These are phyloP conservation scores for Dysmachus trigonus DNA, from an alignment of 2,888 invertebrate species.

Conservation along the genomic window DNA sequence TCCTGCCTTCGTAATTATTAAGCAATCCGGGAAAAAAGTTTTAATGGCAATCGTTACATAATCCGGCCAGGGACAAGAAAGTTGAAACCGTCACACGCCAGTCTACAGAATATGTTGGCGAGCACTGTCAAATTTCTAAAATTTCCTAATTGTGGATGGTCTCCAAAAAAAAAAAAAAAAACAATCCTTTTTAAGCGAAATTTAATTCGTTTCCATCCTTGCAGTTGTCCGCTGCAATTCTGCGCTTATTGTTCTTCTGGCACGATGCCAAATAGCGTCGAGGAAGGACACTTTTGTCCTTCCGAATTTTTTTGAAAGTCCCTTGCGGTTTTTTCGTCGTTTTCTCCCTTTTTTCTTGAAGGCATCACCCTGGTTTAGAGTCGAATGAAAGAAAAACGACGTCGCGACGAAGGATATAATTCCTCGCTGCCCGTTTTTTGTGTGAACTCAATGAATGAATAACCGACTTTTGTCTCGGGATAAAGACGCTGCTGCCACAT, in stretches of 20 bases:
- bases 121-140: background rate
- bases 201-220: background rate
- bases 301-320: background rate
- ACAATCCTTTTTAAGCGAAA: background rate
- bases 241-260: conserved; percentile 4
- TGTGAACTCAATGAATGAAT: background rate
- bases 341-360: background rate
- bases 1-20: background rate
- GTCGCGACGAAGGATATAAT: background rate
- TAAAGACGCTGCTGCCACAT: background rate
- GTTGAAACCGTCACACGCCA: background rate
- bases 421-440: background rate
- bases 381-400: conserved; percentile 6
- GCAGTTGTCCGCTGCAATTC: background rate
- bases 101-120: background rate
- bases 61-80: background rate
- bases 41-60: background rate
- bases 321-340: background rate
- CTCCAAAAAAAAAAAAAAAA: background rate
- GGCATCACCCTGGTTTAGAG: background rate
- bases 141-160: conserved; percentile 2
- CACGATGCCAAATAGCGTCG: background rate
- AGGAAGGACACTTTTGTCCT: background rate
- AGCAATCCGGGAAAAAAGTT: background rate
- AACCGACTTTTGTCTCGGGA: background rate